Percentiles rank a stretch among this genome's conserved stretches.
These are phyloP conservation scores for Notechis scutatus DNA, from an alignment of 2,113 vertebrate species.

Conservation along the genomic window DNA sequence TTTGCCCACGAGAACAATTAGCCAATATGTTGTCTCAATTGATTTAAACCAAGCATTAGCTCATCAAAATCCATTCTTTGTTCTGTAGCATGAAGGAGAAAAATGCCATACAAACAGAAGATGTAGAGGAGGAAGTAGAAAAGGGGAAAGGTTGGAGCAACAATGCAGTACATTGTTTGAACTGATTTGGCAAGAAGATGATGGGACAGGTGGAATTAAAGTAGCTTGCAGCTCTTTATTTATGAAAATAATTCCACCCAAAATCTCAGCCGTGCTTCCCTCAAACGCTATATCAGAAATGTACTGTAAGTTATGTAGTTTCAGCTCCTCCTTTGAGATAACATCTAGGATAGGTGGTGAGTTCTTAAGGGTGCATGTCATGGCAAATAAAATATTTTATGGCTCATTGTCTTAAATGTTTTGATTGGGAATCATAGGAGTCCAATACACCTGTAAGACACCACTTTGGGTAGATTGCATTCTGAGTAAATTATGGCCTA, in stretches of 20 bases:
- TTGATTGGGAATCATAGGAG: not conserved
- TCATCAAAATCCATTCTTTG: constrained; percentile 20
- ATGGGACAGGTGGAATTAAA: not conserved
- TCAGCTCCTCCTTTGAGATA: not conserved
- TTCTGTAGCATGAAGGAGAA: constrained; percentile 28
- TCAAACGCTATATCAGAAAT: not conserved
- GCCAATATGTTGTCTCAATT: not conserved
- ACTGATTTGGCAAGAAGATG: not conserved
- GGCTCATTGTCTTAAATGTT: not conserved
- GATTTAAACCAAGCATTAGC: not conserved
- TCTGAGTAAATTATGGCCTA: not conserved
- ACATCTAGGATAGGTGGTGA: not conserved
- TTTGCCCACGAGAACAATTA: constrained; percentile 4
- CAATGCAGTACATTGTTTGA: accelerated
- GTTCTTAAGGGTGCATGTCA: not conserved
- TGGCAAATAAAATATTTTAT: not conserved
- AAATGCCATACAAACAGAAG: constrained; percentile 18
- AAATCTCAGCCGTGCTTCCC: not conserved
- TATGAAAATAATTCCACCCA: not conserved
- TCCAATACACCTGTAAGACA: no score
- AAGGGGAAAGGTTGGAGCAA: not conserved
- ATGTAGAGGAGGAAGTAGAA: not conserved
- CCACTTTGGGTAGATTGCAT: not conserved
- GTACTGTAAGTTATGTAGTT: not conserved
- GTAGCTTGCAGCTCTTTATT: not conserved